Percentiles rank a stretch among this genome's conserved stretches.
These are phyloP conservation scores for Chloroclysta siterata DNA, from an alignment of 2,888 invertebrate genomes.

Conservation along the genomic window DNA sequence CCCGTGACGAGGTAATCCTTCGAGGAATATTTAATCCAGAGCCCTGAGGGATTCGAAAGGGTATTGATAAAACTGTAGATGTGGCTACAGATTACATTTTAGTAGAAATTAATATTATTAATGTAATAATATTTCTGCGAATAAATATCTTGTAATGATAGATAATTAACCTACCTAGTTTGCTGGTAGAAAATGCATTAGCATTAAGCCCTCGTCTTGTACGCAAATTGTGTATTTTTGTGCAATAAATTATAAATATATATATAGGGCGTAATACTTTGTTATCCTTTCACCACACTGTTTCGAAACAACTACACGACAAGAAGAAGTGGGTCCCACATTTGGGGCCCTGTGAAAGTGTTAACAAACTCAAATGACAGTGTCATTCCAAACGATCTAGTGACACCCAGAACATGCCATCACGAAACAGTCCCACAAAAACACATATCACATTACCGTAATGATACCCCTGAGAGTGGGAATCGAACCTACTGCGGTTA, in stretches of 20 bases:
- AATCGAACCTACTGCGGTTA: slow-evolving; percentile 50
- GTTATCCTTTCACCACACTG: no score
- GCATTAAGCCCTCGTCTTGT: no score
- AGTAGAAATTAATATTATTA: not conserved
- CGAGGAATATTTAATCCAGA: slow-evolving; percentile 29
- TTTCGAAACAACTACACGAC: no score
- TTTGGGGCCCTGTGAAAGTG: no score
- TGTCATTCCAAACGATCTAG: not conserved
- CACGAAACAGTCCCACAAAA: slow-evolving; percentile 34
- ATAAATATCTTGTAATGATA: no score
- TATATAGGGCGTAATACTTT: no score
- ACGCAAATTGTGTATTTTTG: no score
- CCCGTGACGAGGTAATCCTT: slow-evolving; percentile 29
- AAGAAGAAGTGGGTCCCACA: no score
- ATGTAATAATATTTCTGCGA: not conserved
- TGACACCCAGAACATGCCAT: slow-evolving; percentile 33
- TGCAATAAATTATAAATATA: no score
- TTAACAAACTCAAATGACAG: not conserved
- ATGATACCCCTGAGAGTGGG: slow-evolving; percentile 53
- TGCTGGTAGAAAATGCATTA: no score
- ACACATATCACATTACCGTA: slow-evolving; percentile 51
- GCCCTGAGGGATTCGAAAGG: slow-evolving; percentile 10
- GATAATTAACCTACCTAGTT: no score
- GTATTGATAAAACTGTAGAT: slow-evolving; percentile 16
- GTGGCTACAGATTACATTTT: slow-evolving; percentile 5